Percentiles rank a stretch among this genome's conserved stretches.
phyloP scores from a whole-genome alignment of 2,113 vertebrate species.

The cat (Felis catus) region DNA sequence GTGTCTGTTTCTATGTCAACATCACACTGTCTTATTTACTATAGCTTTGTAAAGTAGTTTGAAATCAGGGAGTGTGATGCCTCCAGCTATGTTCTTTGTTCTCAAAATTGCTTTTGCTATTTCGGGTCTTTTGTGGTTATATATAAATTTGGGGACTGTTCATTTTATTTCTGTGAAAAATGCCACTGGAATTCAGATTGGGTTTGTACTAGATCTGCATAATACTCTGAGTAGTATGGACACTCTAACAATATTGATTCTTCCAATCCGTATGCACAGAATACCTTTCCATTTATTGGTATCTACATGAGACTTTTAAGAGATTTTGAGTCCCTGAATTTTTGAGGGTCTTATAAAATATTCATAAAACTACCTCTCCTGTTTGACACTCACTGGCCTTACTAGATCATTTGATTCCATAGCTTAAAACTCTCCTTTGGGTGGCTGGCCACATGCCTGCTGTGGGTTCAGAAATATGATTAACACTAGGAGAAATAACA shows the following conservation, averaged over 20 bases:
- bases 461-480: slow-evolving; percentile 23
- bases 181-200: neutral
- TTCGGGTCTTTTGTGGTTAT: neutral
- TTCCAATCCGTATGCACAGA: neutral
- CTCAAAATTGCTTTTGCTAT: neutral
- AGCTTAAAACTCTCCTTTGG: slow-evolving; percentile 33
- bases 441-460: neutral
- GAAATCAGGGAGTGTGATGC: neutral
- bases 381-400: neutral
- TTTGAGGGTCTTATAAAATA: slow-evolving; percentile 39
- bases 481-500: slow-evolving; percentile 32
- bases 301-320: slow-evolving; percentile 19
- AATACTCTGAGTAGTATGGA: neutral
- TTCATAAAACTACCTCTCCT: slow-evolving; percentile 26
- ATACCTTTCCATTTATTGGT: neutral
- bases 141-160: neutral
- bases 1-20: neutral
- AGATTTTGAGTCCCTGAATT: slow-evolving; percentile 22
- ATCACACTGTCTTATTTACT: neutral
- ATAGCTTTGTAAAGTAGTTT: neutral
- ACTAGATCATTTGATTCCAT: neutral
- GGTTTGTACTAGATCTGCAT: neutral
- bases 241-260: neutral
- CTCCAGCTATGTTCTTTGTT: neutral
- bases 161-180: neutral